Percentiles rank a stretch among this genome's conserved stretches.
phyloP scores from a whole-genome alignment of 1,140 invertebrate species.

The Pogonognathellus flavescens region DNA sequence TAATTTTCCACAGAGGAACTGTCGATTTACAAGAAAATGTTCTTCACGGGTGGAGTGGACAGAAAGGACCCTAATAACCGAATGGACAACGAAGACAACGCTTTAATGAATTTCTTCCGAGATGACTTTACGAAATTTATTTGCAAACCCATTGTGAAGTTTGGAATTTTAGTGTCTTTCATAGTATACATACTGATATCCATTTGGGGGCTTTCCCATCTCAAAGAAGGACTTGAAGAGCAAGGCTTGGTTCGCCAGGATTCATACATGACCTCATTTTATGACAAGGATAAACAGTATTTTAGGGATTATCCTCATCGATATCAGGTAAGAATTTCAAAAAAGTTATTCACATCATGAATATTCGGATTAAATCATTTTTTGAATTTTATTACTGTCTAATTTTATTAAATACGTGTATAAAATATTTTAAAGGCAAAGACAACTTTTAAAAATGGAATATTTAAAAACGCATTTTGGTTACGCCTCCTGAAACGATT shows the following conservation, averaged over 20 bases:
- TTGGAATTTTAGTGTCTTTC: constrained; percentile 75
- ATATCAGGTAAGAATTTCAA: constrained; percentile 90
- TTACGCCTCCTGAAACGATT: no score
- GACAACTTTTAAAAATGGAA: no score
- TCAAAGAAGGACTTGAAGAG: constrained; percentile 90
- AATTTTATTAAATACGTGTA: not conserved
- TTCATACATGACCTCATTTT: constrained; percentile 91
- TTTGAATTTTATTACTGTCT: no score
- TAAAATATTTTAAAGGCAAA: no score
- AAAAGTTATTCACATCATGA: no score
- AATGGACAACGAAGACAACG: constrained; percentile 87
- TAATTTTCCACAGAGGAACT: not conserved
- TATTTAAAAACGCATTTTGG: no score
- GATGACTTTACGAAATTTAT: constrained; percentile 83
- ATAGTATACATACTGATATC: constrained; percentile 84
- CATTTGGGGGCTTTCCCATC: constrained; percentile 86
- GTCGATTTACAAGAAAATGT: constrained; percentile 70
- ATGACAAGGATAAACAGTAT: constrained; percentile 88
- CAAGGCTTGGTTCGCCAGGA: constrained; percentile 87
- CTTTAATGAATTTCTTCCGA: constrained; percentile 88
- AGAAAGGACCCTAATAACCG: constrained; percentile 83
- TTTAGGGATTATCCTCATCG: constrained; percentile 91
- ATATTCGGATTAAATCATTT: no score
- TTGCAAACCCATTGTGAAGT: constrained; percentile 82
- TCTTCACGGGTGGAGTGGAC: constrained; percentile 33